Base-by-base conservation (phyloP, 2,797 vertebrate species). In the Sphenodon punctatus region DNA sequence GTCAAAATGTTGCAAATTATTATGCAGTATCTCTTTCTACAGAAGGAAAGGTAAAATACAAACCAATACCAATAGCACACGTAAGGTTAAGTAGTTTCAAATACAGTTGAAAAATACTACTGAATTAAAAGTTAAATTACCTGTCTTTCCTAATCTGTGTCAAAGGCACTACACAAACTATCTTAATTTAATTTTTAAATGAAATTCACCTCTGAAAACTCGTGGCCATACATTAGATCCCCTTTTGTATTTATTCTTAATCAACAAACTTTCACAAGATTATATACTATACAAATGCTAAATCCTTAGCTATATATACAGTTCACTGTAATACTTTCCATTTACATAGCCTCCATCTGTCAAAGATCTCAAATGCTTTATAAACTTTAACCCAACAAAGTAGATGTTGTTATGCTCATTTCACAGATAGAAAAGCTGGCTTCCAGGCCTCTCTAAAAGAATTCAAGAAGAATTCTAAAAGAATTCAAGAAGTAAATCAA, bases 381-480 rank as follows among this genome's bases (percentile, higher is more conserved):
- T 36, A 65, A 81, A 81, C 9, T 6, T 30, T 19, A 75, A 70
- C 41, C 67, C 34, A 81, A 82, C 66, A 65, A 77, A 67, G 56
- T 46, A 81, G 30, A 8, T 30, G 53, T 53, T 83, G 79, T 41
- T 30, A 39, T 56, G 27, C 70, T 78, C 63, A 43, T 85, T 87
- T 89, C 67, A 77, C 68, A 55, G 78, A 80, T 39, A 82, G 60
- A 49, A 56, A 67, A 86, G 87, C 76, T 38, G 67, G 84, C n/a
- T n/a, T n/a, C n/a, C n/a, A n/a, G n/a, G n/a, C n/a, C n/a, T n/a
- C n/a, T n/a, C n/a, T n/a, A n/a, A n/a, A n/a, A n/a, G n/a, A n/a
- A n/a, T n/a, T n/a, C n/a, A n/a, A n/a, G n/a, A n/a, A n/a, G n/a
- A n/a, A n/a, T n/a, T n/a, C n/a, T n/a, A n/a, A n/a, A n/a, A n/a